These are phyloP conservation scores for Plodia interpunctella DNA, from an alignment of 1,140 invertebrate genomes.

Conservation along the genomic window DNA sequence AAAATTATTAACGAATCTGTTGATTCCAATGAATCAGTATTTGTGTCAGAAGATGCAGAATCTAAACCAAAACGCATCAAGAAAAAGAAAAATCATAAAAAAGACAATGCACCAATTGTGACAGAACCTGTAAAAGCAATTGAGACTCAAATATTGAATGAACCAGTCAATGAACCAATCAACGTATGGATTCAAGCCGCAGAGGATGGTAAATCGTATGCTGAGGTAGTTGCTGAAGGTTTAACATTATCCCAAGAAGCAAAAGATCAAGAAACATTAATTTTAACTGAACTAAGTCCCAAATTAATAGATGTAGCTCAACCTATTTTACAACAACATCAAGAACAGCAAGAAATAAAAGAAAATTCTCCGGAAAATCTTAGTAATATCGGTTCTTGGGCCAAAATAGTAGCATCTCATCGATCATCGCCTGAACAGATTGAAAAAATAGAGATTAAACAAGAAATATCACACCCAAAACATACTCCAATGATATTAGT, in stretches of 20 bases:
- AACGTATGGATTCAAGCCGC: constrained; percentile 70
- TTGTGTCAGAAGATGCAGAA: constrained; percentile 36
- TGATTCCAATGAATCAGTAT: constrained; percentile 29
- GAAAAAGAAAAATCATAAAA: constrained; percentile 51
- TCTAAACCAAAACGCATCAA: constrained; percentile 47
- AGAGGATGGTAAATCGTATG: constrained; percentile 79
- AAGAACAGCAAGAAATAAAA: constrained; percentile 13
- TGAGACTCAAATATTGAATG: neutral
- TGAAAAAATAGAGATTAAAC: constrained; percentile 22
- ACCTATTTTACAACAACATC: neutral
- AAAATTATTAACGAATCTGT: constrained; percentile 26
- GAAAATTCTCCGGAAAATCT: constrained; percentile 16
- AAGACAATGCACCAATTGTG: constrained; percentile 17
- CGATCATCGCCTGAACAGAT: constrained; percentile 40
- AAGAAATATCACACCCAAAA: constrained; percentile 19
- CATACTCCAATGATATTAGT: constrained; percentile 65
- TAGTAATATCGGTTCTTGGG: constrained; percentile 43
- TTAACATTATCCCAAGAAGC: constrained; percentile 20
- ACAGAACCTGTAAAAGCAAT: neutral
- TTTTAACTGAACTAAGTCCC: neutral
- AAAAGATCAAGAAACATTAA: constrained; percentile 10
- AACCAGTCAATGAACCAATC: constrained; percentile 41
- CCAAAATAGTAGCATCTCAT: constrained; percentile 70
- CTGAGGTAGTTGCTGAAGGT: constrained; percentile 77
- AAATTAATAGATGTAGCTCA: too few species aligned